Base-by-base conservation (phyloP, 2,888 invertebrate species). In the Parnassius mnemosyne region DNA sequence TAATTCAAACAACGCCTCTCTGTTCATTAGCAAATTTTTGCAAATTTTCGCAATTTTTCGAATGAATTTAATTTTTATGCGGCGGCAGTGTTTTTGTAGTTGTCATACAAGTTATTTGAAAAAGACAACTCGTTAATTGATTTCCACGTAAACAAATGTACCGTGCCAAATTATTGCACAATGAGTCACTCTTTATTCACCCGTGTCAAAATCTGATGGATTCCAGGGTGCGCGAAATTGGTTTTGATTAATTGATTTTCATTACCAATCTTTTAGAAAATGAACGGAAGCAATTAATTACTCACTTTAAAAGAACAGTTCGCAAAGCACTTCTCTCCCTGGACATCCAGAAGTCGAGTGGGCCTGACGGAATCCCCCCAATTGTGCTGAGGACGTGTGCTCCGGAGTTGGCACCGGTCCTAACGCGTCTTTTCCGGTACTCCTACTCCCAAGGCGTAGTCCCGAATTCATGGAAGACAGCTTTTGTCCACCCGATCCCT, bases 171-270 rank as follows among this genome's bases (percentile, higher is more conserved):
- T 53, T 53, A 53, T 58, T 58, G 44, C 44, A 53, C 53, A 25
- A 16, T 51, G 62, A 54, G 53, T 57, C 57, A 53, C 7, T 44
- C 62, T 34, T 57, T 49, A 50, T 42, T 49, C 54, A 16, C 44
- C 51, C 58, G 41, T 54, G 57, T 58, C 62, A 58, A 47, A 57
- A 44, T 58, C 16, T 46, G 62, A 58, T 50, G 57, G 57, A 50
- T 54, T 50, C 53, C 58, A 58, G 62, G 44, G 53, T 50, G 58
- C 53, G 57, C 50, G 58, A 57, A 62, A 62, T 54, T 57, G 54
- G 52, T 58, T 58, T 58, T 62, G 57, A 62, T 62, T 58, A 62
- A 62, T 58, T 50, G 58, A 44, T 62, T 57, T 62, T 62, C 58
- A 54, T 62, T 58, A 58, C 44, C 54, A 50, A 50, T 57, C 53